Conservation (phyloP, 2,888 invertebrate species). For the Cyaniris semiargus region DNA sequence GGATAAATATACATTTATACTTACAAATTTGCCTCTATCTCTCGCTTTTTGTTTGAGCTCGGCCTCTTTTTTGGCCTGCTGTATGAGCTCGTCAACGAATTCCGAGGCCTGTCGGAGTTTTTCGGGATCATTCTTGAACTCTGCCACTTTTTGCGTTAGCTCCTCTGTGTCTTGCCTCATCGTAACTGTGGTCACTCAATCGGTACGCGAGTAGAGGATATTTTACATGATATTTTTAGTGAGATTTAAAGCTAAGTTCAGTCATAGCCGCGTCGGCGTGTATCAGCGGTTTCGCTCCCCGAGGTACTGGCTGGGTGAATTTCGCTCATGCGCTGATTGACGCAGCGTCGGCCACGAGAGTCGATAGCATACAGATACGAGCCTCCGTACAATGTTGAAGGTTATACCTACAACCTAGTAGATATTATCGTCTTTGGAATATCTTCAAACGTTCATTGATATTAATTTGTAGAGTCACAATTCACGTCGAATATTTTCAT, state of each 20-base stretch:
- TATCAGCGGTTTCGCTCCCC: conserved; percentile 48
- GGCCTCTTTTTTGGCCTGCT: conserved; percentile 81
- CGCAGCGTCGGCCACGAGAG: conserved; percentile 36
- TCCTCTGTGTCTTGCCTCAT: conserved; percentile 70
- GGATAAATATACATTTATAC: conserved; percentile 76
- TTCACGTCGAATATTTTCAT: too few species aligned
- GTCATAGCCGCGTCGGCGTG: conserved; percentile 49
- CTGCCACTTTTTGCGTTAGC: conserved; percentile 75
- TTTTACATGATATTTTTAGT: conserved; percentile 25
- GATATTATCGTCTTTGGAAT: too few species aligned
- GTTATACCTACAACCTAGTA: background rate
- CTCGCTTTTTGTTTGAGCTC: conserved; percentile 79
- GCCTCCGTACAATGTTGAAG: background rate
- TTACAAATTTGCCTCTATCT: conserved; percentile 81
- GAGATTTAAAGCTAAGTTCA: conserved; percentile 41
- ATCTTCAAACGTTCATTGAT: too few species aligned
- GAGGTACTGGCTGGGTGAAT: conserved; percentile 54
- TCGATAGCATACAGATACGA: background rate
- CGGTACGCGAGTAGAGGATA: conserved; percentile 42
- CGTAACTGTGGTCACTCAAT: conserved; percentile 34
- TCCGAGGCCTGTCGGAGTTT: conserved; percentile 80
- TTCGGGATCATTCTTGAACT: conserved; percentile 81
- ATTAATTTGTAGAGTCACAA: too few species aligned
- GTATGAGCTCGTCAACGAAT: conserved; percentile 82
- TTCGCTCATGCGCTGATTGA: conserved; percentile 71